Conservation (phyloP, 2,113 vertebrate species). For the Sorex araneus region DNA sequence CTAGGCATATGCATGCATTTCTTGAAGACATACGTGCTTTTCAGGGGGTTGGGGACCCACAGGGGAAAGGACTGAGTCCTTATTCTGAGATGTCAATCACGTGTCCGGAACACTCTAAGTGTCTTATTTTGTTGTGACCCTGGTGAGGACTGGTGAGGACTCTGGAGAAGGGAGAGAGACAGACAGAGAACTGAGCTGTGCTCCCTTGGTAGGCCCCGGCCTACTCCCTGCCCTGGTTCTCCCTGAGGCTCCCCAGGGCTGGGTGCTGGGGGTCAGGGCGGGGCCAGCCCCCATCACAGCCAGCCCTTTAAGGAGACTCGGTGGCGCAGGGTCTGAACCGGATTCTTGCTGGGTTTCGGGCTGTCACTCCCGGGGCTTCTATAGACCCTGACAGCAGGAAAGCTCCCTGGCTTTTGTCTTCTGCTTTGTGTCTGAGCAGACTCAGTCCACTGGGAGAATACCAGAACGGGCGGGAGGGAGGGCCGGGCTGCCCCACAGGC, state of each 20-base stretch:
- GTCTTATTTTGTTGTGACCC: background rate
- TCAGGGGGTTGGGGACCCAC: background rate
- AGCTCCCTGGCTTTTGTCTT: conserved; percentile 71
- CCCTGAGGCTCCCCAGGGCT: background rate
- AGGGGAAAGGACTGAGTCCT: background rate
- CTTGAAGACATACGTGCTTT: background rate
- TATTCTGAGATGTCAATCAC: background rate
- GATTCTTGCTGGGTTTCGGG: conserved; percentile 75
- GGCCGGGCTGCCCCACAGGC: conserved; percentile 17
- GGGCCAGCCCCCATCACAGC: background rate
- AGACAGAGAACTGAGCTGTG: too few relatives aligned
- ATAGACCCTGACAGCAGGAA: conserved; percentile 73
- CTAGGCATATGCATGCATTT: background rate
- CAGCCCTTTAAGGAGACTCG: conserved; percentile 37
- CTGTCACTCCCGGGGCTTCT: conserved; percentile 74
- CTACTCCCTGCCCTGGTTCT: too few relatives aligned
- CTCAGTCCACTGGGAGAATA: conserved; percentile 61
- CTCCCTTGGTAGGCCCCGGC: too few relatives aligned
- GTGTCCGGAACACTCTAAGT: background rate
- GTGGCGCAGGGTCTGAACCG: conserved; percentile 72
- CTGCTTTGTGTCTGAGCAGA: conserved; percentile 72
- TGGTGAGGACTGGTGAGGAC: background rate
- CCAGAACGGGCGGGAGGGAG: background rate
- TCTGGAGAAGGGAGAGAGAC: background rate
- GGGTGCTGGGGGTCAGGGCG: background rate